Evolutionary conservation across 2,888 invertebrate species (phyloP), one percentile per base, ranked within the genome.

Genomic region (Prosopocoilus inquinatus): DNA sequence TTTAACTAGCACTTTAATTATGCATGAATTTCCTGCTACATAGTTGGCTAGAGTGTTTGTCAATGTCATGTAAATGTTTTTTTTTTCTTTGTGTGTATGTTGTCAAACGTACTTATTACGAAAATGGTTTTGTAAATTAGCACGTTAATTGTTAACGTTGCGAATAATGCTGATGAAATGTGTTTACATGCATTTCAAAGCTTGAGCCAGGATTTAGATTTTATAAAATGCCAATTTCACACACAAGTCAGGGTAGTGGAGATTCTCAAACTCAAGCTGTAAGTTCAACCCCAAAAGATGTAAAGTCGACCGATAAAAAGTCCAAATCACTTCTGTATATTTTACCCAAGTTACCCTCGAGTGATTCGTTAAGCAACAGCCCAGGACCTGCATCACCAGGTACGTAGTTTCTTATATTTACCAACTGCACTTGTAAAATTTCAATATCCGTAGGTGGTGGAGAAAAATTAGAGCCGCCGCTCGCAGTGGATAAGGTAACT

Each of bases 361-460:
- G 77, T 64, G 83, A 84, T 72, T 83, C 82, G 65, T 75, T 83
- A 68, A 82, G 79, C 75, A 81, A 82, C 74, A 82, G 82, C 70
- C 80, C 80, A 70, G 80, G 79, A 67, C 81, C 82, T 68, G 79
- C 80, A 70, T 81, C 82, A 67, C 82, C 82, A 77, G 82, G 82
- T 82, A 79, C 77, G 57, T 56, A 50, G 43, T 11, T 54, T 33
- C 15, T 33, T 8, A 20, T 33, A 12, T 36, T 36, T 20, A 5
- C 20, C 1, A 28, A 28, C 20, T 20, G 20, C 20, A 28, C 1
- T 5, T 28, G 20, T 28, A 28, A 28, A 1, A 4, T 28, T 28
- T 28, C 1, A 28, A 28, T 28, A 28, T n/a, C 16, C 16, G 9
- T 15, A 41, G 41, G 41, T 41, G 41, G 41, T 41, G 41, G 16